phyloP scores from a whole-genome alignment of 1,140 invertebrate genomes.

The Hylaeus volcanicus region DNA sequence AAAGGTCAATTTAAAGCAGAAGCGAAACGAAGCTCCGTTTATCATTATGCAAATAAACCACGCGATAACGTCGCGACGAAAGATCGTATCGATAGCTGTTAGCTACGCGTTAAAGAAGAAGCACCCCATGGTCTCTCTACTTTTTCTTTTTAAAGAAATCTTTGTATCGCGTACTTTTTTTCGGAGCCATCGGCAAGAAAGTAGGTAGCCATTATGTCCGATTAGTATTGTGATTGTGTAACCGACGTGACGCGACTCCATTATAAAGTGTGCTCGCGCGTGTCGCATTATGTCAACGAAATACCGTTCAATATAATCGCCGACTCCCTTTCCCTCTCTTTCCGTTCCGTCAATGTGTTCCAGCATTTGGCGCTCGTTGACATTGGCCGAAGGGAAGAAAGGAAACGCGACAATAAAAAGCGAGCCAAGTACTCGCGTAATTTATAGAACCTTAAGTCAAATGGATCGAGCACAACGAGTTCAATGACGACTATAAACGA shows the following conservation, averaged over 20 bases:
- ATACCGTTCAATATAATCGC: slow-evolving; percentile 60
- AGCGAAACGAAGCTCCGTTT: no score
- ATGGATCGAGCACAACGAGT: no score
- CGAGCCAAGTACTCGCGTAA: neutral
- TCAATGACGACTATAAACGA: no score
- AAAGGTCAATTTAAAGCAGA: no score
- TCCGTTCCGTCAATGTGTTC: slow-evolving; percentile 41
- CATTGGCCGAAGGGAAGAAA: slow-evolving; percentile 9
- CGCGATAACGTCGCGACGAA: no score
- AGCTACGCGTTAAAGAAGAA: no score
- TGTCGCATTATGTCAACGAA: slow-evolving; percentile 66
- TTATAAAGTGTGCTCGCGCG: slow-evolving; percentile 72
- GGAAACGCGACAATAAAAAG: slow-evolving; percentile 6
- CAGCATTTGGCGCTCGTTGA: slow-evolving; percentile 62
- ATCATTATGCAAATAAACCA: no score
- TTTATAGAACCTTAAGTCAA: no score
- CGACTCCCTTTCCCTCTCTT: slow-evolving; percentile 29
- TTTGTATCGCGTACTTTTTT: slow-evolving; percentile 25
- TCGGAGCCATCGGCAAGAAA: slow-evolving; percentile 57
- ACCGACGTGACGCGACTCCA: slow-evolving; percentile 79
- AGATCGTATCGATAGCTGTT: no score
- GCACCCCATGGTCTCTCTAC: no score
- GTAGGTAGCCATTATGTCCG: slow-evolving; percentile 77
- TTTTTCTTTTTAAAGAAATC: neutral
- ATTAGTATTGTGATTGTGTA: slow-evolving; percentile 81